phyloP scores from a whole-genome alignment of 2,113 vertebrate genomes.

The Halcyon malimbica region DNA sequence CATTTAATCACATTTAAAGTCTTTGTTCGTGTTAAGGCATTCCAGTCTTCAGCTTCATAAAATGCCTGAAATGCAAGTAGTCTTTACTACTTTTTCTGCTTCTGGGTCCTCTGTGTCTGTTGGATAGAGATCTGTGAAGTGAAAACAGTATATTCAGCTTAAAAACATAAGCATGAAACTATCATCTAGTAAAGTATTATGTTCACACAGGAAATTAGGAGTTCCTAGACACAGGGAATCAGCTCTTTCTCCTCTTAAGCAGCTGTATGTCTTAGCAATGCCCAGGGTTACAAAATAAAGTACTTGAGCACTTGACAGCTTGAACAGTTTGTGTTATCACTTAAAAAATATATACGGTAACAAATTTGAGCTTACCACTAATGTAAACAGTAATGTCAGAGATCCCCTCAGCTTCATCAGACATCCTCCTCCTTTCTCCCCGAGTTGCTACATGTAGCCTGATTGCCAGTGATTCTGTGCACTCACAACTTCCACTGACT shows the following conservation, averaged over 20 bases:
- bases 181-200: background rate
- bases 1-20: background rate
- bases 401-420: background rate
- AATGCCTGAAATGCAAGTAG: background rate
- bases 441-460: rapidly evolving
- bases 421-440: background rate
- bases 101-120: background rate
- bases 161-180: background rate
- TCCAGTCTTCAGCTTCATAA: background rate
- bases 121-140: background rate
- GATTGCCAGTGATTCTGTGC: background rate
- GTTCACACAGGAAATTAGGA: background rate
- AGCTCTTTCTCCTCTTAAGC: background rate
- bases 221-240: background rate
- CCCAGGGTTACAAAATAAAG: background rate
- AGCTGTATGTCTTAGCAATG: background rate
- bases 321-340: background rate
- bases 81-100: background rate
- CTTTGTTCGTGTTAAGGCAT: background rate
- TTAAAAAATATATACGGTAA: background rate
- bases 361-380: background rate
- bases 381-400: background rate
- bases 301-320: rapidly evolving
- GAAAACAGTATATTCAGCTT: background rate
- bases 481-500: background rate